A percentile compares a stretch with the other conserved stretches of the same genome.
Conservation (phyloP, 2,797 vertebrate genomes). For the Eleutherodactylus coqui region DNA sequence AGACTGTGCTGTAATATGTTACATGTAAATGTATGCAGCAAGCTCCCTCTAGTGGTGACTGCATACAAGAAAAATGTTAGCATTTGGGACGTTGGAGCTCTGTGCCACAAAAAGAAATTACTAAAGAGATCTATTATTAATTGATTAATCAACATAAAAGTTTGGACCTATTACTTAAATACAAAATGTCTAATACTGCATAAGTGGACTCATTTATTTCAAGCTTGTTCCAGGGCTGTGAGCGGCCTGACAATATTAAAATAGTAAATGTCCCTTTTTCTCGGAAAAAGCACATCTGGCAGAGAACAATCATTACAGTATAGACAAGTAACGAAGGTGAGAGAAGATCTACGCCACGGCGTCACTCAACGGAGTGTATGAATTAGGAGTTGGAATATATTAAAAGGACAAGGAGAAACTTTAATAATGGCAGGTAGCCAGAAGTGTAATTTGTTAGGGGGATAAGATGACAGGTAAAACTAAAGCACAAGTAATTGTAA, state of each 20-base stretch:
- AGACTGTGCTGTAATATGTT: no score
- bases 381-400: background rate
- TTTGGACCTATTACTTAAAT: background rate
- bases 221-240: background rate
- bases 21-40: no score
- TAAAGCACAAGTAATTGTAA: background rate
- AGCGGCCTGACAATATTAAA: background rate
- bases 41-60: no score
- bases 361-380: no score
- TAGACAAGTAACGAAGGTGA: background rate
- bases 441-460: background rate
- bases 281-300: background rate
- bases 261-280: background rate
- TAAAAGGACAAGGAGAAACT: background rate
- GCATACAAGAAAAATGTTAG: no score
- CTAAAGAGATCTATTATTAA: no score
- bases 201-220: background rate
- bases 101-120: no score
- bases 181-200: background rate
- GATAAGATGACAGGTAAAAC: background rate
- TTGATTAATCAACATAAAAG: no score
- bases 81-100: no score
- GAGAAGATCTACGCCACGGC: background rate
- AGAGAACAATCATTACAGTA: background rate
- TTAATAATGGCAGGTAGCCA: background rate